These are phyloP conservation scores for Emydocephalus ijimae DNA, from an alignment of 2,113 vertebrate genomes.

Conservation along the genomic window DNA sequence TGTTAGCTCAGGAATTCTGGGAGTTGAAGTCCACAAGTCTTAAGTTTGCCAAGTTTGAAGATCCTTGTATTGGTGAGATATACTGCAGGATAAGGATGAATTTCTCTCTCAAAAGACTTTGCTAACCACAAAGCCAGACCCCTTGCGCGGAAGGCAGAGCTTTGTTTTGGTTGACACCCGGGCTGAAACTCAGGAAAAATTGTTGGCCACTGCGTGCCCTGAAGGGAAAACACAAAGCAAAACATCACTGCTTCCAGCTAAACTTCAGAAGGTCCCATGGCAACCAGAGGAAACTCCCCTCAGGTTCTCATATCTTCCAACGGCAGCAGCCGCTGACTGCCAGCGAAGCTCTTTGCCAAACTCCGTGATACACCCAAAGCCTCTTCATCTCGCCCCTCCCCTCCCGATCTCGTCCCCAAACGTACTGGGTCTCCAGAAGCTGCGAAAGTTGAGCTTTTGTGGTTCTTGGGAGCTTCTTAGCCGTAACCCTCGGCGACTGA, in stretches of 20 bases:
- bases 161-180: not conserved
- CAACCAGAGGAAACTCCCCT: not conserved
- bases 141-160: not conserved
- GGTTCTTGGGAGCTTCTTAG: not conserved
- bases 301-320: not conserved
- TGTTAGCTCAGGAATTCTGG: too few species aligned
- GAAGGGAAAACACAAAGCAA: not conserved
- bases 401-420: not conserved
- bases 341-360: not conserved
- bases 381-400: not conserved
- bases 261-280: not conserved
- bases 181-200: not conserved
- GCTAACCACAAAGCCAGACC: not conserved
- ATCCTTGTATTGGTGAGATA: too few species aligned
- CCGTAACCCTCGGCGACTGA: not conserved
- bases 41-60: too few species aligned
- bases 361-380: not conserved
- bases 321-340: not conserved
- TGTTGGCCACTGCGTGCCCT: not conserved
- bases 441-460: not conserved
- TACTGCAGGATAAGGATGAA: not conserved
- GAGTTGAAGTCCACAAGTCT: too few species aligned
- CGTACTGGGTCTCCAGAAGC: not conserved
- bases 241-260: not conserved
- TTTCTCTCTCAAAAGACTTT: too few species aligned